These are phyloP conservation scores for Parapristionchus giblindavisi DNA, from an alignment of 2,888 invertebrate species.

Conservation along the genomic window DNA sequence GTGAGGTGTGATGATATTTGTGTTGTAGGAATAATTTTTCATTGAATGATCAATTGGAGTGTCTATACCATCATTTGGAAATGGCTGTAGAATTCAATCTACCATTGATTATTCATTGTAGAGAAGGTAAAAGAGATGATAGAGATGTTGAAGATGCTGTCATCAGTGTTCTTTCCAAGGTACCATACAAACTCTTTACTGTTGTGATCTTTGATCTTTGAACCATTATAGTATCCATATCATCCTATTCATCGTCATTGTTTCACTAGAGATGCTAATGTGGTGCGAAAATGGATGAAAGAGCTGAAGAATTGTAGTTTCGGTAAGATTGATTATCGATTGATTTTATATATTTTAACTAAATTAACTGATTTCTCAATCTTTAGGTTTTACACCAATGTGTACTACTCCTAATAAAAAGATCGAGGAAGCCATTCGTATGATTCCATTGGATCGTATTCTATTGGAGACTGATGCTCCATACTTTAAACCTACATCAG, in stretches of 20 bases:
- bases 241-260: constrained; percentile 31
- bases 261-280: constrained; percentile 14
- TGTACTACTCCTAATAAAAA: too few relatives aligned
- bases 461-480: constrained; percentile 23
- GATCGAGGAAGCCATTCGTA: neutral
- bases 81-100: constrained; percentile 5
- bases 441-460: constrained; percentile 13
- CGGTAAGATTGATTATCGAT: neutral
- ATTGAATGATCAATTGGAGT: neutral
- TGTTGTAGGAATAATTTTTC: neutral
- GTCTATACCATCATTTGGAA: neutral
- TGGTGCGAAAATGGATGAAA: constrained; percentile 12
- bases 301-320: neutral
- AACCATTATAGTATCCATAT: constrained; percentile 1
- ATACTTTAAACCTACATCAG: neutral
- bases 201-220: neutral
- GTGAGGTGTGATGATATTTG: too few relatives aligned
- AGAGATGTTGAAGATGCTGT: constrained; percentile 1
- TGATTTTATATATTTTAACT: too few relatives aligned
- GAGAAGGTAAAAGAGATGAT: neutral
- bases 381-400: too few relatives aligned
- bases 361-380: too few relatives aligned
- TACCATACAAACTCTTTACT: neutral
- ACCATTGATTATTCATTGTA: constrained; percentile 24
- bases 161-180: neutral